Evolutionary conservation across 2,888 invertebrate species (phyloP), one percentile per base, ranked within the genome.

Genomic region (Rhynchonema sp.): DNA sequence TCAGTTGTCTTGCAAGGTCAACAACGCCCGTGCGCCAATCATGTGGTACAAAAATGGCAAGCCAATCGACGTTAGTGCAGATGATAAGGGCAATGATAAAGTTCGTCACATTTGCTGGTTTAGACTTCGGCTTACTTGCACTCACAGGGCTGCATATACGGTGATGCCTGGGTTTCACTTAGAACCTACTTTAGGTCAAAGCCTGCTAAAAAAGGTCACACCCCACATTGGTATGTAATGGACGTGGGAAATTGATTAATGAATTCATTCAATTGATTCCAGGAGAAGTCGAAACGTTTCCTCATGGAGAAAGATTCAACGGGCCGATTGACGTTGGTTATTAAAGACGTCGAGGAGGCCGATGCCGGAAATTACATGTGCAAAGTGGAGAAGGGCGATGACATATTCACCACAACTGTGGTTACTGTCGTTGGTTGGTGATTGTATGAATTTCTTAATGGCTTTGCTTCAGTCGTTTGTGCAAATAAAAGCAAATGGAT

Each of bases 291-390:
- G 63, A 63, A 63, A 23, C 64, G 73, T 64, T 89, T 81, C 75
- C 81, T 84, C 66, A 88, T 92, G 66, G 87, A 89, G 22, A 92
- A 91, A 75, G 92, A 94, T 72, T 82, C 90, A 70, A 83, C 85
- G 67, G 92, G 92, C 59, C 82, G 87, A 58, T 90, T 94, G 70
- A 84, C 86, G 62, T 79, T 98, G 49, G 82, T 83, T 9, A 86
- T 99, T 65, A 87, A 85, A 74, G 82, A 81, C 64, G 84, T 87
- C 30, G 81, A 82, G 57, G 75, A 88, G 53, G 86, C 85, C 66
- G 92, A 96, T 74, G 82, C 84, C 64, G 91, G 86, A 30, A 85
- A 87, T 73, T 98, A 88, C 74, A 78, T 80, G 46, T 98, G 96
- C 73, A 86, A 82, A 74, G 83, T 94, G 69, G 87, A 83, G 68